Percentiles rank a stretch among this genome's conserved stretches.
phyloP scores from a whole-genome alignment of 2,888 invertebrate genomes.

The Deilephila porcellus region DNA sequence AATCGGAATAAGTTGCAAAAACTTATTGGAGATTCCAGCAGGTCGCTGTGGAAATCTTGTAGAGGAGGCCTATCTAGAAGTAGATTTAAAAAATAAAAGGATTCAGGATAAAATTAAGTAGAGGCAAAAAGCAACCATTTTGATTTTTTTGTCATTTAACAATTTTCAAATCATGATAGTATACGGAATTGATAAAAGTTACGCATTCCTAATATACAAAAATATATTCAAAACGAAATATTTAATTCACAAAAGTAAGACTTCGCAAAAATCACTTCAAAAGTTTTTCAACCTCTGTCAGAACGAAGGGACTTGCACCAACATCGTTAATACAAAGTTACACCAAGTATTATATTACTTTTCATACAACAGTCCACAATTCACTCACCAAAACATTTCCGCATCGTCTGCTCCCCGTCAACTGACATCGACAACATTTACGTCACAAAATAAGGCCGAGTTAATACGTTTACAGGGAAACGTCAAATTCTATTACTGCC shows the following conservation, averaged over 20 bases:
- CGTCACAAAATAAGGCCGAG: constrained; percentile 5
- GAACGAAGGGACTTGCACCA: neutral
- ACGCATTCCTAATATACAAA: neutral
- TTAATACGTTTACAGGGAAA: neutral
- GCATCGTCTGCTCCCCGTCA: neutral
- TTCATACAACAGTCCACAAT: neutral
- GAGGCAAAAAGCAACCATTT: too few species aligned
- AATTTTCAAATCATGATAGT: too few species aligned
- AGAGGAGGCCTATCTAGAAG: too few species aligned
- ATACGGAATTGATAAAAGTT: neutral
- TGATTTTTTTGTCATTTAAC: too few species aligned
- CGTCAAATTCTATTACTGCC: constrained; percentile 1
- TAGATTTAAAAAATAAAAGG: too few species aligned
- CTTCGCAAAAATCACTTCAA: neutral
- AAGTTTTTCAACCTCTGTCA: neutral
- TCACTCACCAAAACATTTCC: neutral
- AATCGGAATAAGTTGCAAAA: too few species aligned
- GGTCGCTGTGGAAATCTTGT: too few species aligned
- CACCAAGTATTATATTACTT: constrained; percentile 12
- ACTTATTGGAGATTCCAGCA: too few species aligned
- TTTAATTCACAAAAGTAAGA: neutral
- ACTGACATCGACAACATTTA: constrained; percentile 5
- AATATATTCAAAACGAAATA: neutral
- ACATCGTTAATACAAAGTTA: constrained; percentile 1
- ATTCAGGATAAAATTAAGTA: too few species aligned